These are phyloP conservation scores for Dendrolimus pini DNA, from an alignment of 2,888 invertebrate genomes.

Conservation along the genomic window DNA sequence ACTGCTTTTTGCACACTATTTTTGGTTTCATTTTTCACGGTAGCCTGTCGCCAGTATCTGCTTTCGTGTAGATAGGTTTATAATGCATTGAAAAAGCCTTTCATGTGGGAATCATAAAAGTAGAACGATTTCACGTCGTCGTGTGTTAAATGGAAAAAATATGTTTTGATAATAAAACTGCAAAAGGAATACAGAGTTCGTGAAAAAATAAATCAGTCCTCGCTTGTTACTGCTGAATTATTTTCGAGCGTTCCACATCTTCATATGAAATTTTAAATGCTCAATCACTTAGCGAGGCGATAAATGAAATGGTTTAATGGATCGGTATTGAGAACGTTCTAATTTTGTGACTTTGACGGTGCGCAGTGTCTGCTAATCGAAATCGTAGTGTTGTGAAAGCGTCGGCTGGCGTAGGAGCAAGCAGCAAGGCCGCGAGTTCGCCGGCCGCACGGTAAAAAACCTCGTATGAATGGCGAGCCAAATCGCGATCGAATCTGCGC, in stretches of 20 bases:
- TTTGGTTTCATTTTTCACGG: constrained; percentile 29
- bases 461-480: constrained; percentile 62
- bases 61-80: not conserved
- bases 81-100: constrained; percentile 3
- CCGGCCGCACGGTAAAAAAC: constrained; percentile 55
- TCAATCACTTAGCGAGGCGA: not conserved
- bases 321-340: constrained; percentile 34
- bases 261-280: not conserved
- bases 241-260: too few species aligned
- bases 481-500: constrained; percentile 41
- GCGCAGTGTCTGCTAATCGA: constrained; percentile 18
- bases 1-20: constrained; percentile 21
- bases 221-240: too few species aligned
- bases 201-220: too few species aligned
- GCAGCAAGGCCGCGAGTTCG: constrained; percentile 63
- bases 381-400: constrained; percentile 2
- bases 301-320: not conserved
- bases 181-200: too few species aligned
- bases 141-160: too few species aligned
- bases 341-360: constrained; percentile 43
- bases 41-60: constrained; percentile 10
- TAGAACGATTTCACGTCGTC: too few species aligned
- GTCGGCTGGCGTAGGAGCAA: constrained; percentile 40
- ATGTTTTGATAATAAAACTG: too few species aligned
- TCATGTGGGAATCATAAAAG: not conserved